phyloP scores from a whole-genome alignment of 2,113 vertebrate species.

The Aplodontia rufa region DNA sequence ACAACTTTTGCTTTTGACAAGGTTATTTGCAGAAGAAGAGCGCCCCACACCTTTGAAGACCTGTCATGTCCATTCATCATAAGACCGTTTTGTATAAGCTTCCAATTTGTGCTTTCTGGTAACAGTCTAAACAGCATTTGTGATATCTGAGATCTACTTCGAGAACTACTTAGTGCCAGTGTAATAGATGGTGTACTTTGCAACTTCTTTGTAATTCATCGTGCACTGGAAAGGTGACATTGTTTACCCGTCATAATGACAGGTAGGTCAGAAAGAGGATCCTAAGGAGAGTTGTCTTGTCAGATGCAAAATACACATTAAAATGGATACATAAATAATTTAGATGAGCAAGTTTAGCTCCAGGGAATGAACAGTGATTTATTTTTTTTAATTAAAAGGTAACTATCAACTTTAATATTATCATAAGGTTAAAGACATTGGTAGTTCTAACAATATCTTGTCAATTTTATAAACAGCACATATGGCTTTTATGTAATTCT shows the following conservation, averaged over 20 bases:
- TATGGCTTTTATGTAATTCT: not conserved
- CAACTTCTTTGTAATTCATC: slow-evolving; percentile 83
- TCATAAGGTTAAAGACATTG: slow-evolving; percentile 67
- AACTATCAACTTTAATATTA: slow-evolving; percentile 62
- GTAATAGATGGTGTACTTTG: slow-evolving; percentile 89
- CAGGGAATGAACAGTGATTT: slow-evolving; percentile 40
- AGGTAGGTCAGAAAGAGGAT: slow-evolving; percentile 81
- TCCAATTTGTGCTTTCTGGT: slow-evolving; percentile 86
- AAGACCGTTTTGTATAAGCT: slow-evolving; percentile 82
- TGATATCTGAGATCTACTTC: slow-evolving; percentile 88
- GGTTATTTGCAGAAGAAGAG: slow-evolving; percentile 82
- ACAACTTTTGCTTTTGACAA: slow-evolving; percentile 80
- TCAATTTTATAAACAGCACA: slow-evolving; percentile 37
- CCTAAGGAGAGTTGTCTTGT: slow-evolving; percentile 77
- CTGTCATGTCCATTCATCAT: slow-evolving; percentile 93
- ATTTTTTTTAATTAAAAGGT: slow-evolving; percentile 76
- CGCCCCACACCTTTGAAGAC: slow-evolving; percentile 84
- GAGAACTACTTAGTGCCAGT: slow-evolving; percentile 87
- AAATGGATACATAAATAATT: slow-evolving; percentile 81
- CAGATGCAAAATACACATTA: slow-evolving; percentile 77
- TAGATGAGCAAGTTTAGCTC: slow-evolving; percentile 67
- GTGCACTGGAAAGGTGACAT: slow-evolving; percentile 84
- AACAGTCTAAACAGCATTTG: slow-evolving; percentile 89
- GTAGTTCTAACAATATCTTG: not conserved
- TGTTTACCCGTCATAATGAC: slow-evolving; percentile 81